Conservation (phyloP, 2,888 invertebrate genomes). For the Thumatha senex region DNA sequence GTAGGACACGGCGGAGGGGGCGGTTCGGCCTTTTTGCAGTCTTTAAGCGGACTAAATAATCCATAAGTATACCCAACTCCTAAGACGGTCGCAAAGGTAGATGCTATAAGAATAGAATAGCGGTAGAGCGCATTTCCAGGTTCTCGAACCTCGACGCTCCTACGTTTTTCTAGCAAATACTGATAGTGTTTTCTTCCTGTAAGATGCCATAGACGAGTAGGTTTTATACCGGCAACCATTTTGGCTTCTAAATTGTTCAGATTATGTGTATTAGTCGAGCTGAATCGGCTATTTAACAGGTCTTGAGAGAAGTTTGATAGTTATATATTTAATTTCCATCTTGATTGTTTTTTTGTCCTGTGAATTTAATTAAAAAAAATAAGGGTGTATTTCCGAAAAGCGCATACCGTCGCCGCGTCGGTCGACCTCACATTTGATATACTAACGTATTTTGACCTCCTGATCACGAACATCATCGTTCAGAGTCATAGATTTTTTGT, state of each 20-base stretch:
- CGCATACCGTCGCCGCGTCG: no score
- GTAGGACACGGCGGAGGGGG: background rate
- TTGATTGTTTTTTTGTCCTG: background rate
- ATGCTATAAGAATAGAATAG: background rate
- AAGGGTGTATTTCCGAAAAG: no score
- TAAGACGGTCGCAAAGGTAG: background rate
- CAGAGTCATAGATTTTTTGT: no score
- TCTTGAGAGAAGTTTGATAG: background rate
- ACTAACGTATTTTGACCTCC: no score
- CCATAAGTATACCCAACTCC: conserved; percentile 40
- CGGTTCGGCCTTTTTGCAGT: background rate
- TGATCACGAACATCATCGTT: no score
- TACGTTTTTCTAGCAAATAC: conserved; percentile 34
- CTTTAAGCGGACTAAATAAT: conserved; percentile 22
- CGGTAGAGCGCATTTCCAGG: no score
- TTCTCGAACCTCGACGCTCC: background rate
- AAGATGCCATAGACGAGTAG: conserved; percentile 56
- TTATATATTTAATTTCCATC: background rate
- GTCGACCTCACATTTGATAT: no score
- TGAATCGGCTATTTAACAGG: background rate
- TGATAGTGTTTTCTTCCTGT: conserved; percentile 49
- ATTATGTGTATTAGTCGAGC: background rate
- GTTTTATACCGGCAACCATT: conserved; percentile 55
- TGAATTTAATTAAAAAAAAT: background rate
- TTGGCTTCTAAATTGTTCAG: background rate